Evolutionary conservation across 2,113 vertebrate species (phyloP).

Genomic region (Oreotrochilus melanogaster): DNA sequence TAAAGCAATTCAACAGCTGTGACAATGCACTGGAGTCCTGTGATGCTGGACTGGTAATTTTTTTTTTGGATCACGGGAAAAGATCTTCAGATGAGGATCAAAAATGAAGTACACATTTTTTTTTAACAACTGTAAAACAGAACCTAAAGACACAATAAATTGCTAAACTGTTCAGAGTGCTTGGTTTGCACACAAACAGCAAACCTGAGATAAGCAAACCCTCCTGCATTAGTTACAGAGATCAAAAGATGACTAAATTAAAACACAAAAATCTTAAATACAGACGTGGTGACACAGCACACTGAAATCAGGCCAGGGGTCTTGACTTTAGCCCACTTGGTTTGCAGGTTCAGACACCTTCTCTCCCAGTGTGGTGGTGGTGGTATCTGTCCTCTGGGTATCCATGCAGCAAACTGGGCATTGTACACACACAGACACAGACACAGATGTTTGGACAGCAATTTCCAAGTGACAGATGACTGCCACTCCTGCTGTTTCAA

Average conservation of each 20-base stretch:
- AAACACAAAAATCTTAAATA: background rate
- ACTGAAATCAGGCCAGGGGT: rapidly evolving
- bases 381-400: background rate
- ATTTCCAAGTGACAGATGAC: background rate
- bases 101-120: background rate
- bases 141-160: background rate
- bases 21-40: background rate
- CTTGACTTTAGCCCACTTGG: background rate
- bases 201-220: background rate
- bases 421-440: background rate
- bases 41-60: background rate
- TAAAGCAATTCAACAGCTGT: background rate
- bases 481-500: background rate
- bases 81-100: background rate
- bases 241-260: background rate
- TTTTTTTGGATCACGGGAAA: background rate
- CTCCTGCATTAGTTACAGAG: rapidly evolving
- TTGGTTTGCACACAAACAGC: background rate
- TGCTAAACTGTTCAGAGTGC: background rate
- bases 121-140: background rate
- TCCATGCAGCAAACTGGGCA: background rate
- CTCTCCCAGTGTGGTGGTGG: background rate
- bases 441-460: background rate
- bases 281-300: background rate
- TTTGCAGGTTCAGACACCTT: background rate